These are phyloP conservation scores for Cotesia chilonis DNA, from an alignment of 1,140 invertebrate species.

Conservation along the genomic window DNA sequence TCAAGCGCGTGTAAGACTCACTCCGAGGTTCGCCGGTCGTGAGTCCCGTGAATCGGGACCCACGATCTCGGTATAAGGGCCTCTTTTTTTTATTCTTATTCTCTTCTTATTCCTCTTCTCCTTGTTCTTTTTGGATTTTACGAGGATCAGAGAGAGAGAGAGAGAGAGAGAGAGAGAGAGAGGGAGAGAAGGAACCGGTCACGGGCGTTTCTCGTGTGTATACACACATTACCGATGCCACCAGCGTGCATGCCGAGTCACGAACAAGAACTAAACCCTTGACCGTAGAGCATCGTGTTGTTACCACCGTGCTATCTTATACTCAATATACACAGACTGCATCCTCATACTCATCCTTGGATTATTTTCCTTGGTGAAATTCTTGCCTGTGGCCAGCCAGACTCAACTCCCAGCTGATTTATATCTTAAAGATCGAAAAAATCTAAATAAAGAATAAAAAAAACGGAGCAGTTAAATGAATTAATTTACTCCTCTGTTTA, in stretches of 20 bases:
- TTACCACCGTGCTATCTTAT: too few species aligned
- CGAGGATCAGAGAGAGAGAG: not conserved
- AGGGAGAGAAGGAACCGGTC: constrained; percentile 27
- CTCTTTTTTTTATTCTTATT: constrained; percentile 17
- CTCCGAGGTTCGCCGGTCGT: not conserved
- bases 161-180: not conserved
- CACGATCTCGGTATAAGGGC: not conserved
- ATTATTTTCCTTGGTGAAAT: constrained; percentile 15
- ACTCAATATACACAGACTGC: too few species aligned
- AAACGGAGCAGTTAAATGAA: constrained; percentile 31
- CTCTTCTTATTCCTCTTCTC: constrained; percentile 27
- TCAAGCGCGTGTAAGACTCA: not conserved
- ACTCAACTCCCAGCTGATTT: not conserved
- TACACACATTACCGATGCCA: constrained; percentile 38
- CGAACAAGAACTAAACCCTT: constrained; percentile 12
- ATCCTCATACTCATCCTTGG: not conserved
- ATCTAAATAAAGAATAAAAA: constrained; percentile 8
- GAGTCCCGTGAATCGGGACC: constrained; percentile 4
- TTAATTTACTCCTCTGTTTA: constrained; percentile 33
- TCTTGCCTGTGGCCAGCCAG: constrained; percentile 3
- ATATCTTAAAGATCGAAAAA: constrained; percentile 19
- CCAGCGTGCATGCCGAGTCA: constrained; percentile 26
- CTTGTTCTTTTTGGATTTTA: too few species aligned
- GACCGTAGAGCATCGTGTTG: not conserved
- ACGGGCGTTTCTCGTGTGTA: constrained; percentile 35